Evolutionary conservation across 92 coral and sea anemone species (phyloP).

Genomic region (Parazoanthus darwini): DNA sequence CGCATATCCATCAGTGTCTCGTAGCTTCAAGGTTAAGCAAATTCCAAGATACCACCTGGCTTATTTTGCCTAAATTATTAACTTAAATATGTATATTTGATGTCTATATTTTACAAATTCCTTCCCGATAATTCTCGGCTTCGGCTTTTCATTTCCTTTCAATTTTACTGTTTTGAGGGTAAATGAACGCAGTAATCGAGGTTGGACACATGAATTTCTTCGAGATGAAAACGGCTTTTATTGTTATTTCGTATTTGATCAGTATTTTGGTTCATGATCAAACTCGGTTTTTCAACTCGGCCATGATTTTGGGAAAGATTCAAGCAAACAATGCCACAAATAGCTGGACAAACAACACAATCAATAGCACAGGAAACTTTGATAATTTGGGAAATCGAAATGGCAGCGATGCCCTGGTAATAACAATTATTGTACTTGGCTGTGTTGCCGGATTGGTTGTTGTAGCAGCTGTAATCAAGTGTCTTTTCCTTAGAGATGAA

Average conservation of each 20-base stretch:
- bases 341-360: slow-evolving; percentile 9
- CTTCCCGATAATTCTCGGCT: background rate
- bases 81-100: background rate
- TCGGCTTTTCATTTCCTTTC: background rate
- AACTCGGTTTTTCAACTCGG: background rate
- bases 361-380: slow-evolving; percentile 4
- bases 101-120: background rate
- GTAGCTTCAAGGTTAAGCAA: background rate
- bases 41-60: background rate
- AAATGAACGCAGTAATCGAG: background rate
- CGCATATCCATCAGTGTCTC: background rate
- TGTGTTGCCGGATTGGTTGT: slow-evolving; percentile 9
- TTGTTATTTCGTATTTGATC: background rate
- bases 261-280: background rate
- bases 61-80: background rate
- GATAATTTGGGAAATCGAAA: background rate
- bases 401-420: slow-evolving; percentile 11
- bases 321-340: slow-evolving; percentile 16
- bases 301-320: slow-evolving; percentile 7
- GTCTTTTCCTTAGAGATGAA: slow-evolving; percentile 1
- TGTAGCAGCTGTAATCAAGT: background rate
- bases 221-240: background rate
- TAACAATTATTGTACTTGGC: slow-evolving; percentile 25
- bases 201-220: background rate
- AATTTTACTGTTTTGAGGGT: background rate